Evolutionary conservation across 2,113 vertebrate species (phyloP).

Genomic region (Paradoxurus hermaphroditus): DNA sequence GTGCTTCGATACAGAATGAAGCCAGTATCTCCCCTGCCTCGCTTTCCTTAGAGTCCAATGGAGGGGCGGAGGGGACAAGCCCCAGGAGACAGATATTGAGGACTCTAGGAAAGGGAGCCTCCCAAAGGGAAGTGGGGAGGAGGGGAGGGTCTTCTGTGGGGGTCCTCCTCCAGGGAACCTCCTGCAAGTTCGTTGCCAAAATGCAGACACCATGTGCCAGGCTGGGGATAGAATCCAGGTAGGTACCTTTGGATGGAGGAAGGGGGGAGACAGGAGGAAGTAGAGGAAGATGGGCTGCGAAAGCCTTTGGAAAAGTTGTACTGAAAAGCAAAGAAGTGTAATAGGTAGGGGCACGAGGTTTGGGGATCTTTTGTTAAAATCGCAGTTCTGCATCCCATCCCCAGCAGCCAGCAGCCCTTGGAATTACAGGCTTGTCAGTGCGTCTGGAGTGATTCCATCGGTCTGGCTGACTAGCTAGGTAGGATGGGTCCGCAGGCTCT

Average conservation of each 20-base stretch:
- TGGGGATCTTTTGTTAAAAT: not conserved
- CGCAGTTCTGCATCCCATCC: rapidly evolving
- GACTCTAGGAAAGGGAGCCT: not conserved
- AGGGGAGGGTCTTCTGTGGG: not conserved
- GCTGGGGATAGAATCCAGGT: not conserved
- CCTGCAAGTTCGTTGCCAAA: not conserved
- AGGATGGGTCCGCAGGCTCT: not conserved
- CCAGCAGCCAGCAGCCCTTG: not conserved
- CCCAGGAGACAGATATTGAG: rapidly evolving
- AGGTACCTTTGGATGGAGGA: not conserved
- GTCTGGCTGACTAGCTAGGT: not conserved
- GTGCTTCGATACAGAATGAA: not conserved
- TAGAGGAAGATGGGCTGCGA: not conserved
- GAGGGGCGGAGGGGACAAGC: not conserved
- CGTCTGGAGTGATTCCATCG: not conserved
- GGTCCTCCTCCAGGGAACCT: not conserved
- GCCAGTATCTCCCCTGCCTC: rapidly evolving
- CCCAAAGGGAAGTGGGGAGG: not conserved
- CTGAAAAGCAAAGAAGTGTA: not conserved
- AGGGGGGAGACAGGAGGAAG: not conserved
- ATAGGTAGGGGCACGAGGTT: not conserved
- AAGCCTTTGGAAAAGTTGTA: not conserved
- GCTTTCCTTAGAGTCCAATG: not conserved
- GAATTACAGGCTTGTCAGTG: not conserved
- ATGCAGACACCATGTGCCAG: rapidly evolving